A percentile compares a stretch with the other conserved stretches of the same genome.
phyloP scores from a whole-genome alignment of 2,888 invertebrate genomes.

The Abscondita cerata region DNA sequence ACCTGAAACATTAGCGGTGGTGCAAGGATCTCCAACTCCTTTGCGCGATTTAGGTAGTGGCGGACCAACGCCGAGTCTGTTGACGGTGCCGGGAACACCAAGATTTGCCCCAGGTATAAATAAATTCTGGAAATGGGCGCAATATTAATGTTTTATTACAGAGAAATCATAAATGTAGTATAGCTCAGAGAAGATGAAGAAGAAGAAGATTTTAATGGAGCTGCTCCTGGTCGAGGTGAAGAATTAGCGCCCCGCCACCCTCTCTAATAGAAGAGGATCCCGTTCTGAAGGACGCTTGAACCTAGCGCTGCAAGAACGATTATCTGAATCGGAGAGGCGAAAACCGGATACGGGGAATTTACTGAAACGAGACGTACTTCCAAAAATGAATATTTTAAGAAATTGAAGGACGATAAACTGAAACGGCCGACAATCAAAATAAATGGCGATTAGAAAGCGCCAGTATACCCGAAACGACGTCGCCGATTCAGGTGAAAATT shows the following conservation, averaged over 20 bases:
- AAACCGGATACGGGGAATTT: slow-evolving; percentile 55
- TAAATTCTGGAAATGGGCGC: not conserved
- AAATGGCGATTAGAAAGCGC: slow-evolving; percentile 55
- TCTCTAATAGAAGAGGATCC: slow-evolving; percentile 72
- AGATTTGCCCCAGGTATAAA: slow-evolving; percentile 69
- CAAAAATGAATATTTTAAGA: slow-evolving; percentile 23
- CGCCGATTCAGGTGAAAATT: slow-evolving; percentile 41
- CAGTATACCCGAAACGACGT: slow-evolving; percentile 43
- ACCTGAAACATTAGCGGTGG: slow-evolving; percentile 57
- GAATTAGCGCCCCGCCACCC: slow-evolving; percentile 60
- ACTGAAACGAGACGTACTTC: slow-evolving; percentile 48
- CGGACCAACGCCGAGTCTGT: slow-evolving; percentile 55
- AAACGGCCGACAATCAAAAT: slow-evolving; percentile 37
- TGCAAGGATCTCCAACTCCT: slow-evolving; percentile 46
- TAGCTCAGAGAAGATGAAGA: slow-evolving; percentile 93
- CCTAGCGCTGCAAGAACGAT: slow-evolving; percentile 69
- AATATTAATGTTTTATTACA: slow-evolving; percentile 49
- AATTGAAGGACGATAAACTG: slow-evolving; percentile 27
- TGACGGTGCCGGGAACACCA: slow-evolving; percentile 73
- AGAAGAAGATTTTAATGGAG: slow-evolving; percentile 76
- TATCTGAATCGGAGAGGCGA: slow-evolving; percentile 62
- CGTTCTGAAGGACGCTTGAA: slow-evolving; percentile 83
- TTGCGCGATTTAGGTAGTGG: slow-evolving; percentile 48
- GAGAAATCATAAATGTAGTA: slow-evolving; percentile 86
- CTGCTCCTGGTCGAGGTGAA: slow-evolving; percentile 65